Base-by-base conservation (phyloP, 1,140 invertebrate genomes). In the Magallana ariakensis region DNA sequence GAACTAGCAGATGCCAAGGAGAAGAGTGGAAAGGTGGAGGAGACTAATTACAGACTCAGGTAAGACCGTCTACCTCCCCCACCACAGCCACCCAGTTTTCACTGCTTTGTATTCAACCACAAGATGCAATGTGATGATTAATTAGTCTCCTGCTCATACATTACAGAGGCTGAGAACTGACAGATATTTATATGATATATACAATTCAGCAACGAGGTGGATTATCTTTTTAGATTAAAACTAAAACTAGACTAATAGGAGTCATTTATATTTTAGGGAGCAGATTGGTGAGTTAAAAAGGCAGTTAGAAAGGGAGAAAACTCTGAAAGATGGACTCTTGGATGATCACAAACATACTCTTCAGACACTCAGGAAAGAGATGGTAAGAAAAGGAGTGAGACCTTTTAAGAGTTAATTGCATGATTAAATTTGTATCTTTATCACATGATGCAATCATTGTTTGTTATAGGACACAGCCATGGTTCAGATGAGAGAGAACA, bases 331-430 rank as follows among this genome's bases (percentile, higher is more conserved):
- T 16, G 82, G 84, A 1, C 85, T 92, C 11, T 86, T 91, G 15
- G 90, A 91, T 19, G 93, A 93, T 56, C 91, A 93, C 82, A 90
- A 92, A 84, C 88, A 89, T 60, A 89, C 89, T 22, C 84, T 93
- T 19, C 90, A 91, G 22, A 91, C 87, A 62, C 87, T 93, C 26
- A 88, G 91, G 53, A 93, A 92, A 83, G 93, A 93, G 88, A 93
- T 90, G 70, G 93, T 93, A 56, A 88, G 90, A 85, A 54, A 53
- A 55, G 7, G 16, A 26, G 11, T 26, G 15, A 33, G 33, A 46
- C 33, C 33, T 46, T 46, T 4, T 46, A 46, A 53, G 8, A 46
- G 33, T n/a, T 4, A 33, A 58, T 11, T 33, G 11, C 3, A 19
- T 81, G 8, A 8, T 5, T 5, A 46, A 4, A 46, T 46, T 0